Percentiles rank a stretch among this genome's conserved stretches.
Conservation (phyloP, 2,888 invertebrate species). For the Subacronicta megacephala region DNA sequence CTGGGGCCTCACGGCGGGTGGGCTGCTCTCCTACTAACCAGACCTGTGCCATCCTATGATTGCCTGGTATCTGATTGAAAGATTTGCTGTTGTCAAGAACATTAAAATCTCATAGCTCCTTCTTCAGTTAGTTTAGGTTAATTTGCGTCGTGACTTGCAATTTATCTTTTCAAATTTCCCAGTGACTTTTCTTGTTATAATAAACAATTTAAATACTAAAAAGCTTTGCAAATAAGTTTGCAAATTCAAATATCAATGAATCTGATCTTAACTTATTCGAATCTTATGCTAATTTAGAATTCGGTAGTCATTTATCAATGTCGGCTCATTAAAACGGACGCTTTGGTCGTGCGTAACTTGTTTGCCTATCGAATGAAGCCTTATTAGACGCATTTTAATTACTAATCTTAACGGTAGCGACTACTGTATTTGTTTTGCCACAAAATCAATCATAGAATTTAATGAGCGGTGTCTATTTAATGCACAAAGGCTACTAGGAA, state of each 20-base stretch:
- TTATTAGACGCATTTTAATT: conserved; percentile 63
- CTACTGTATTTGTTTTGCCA: conserved; percentile 80
- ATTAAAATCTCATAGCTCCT: conserved; percentile 39
- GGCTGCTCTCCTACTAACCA: conserved; percentile 73
- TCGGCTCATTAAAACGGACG: conserved; percentile 52
- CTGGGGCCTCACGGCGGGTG: conserved; percentile 80
- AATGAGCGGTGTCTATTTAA: conserved; percentile 75
- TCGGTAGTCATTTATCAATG: conserved; percentile 53
- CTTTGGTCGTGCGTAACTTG: conserved; percentile 28
- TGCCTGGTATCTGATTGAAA: conserved; percentile 68
- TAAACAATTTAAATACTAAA: conserved; percentile 34
- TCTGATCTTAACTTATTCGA: conserved; percentile 40
- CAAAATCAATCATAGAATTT: conserved; percentile 79
- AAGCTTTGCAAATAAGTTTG: conserved; percentile 34
- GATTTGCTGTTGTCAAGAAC: conserved; percentile 49
- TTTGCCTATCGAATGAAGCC: conserved; percentile 43
- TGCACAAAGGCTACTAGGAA: conserved; percentile 53
- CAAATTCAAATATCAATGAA: conserved; percentile 40
- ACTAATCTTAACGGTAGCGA: conserved; percentile 69
- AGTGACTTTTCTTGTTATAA: conserved; percentile 23
- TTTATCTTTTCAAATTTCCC: conserved; percentile 23
- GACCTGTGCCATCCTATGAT: conserved; percentile 69
- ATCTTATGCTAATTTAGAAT: conserved; percentile 53
- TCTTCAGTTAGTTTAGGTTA: conserved; percentile 18
- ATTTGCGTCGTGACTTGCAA: conserved; percentile 13